Evolutionary conservation across 2,797 vertebrate genomes (phyloP).

Genomic region (Micropoecilia bifurca): DNA sequence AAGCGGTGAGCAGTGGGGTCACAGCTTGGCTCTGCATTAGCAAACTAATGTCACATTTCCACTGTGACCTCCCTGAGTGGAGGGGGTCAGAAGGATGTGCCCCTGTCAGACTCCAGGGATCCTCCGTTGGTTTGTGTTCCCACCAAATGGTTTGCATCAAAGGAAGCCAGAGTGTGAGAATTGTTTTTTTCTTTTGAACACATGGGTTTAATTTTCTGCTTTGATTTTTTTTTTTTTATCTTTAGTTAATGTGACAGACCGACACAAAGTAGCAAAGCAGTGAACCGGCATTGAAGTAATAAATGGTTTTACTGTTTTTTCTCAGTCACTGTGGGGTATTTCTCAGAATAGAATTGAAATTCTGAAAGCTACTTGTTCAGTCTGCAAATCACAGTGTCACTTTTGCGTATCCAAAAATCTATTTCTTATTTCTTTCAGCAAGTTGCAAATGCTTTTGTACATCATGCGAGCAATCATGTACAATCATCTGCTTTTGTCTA

Average conservation of each 20-base stretch:
- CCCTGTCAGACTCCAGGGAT: neutral
- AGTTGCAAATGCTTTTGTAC: neutral
- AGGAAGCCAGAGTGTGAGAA: slow-evolving; percentile 2
- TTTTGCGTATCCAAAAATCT: too few species aligned
- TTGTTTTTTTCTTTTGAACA: neutral
- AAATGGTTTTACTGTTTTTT: neutral
- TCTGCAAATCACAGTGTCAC: too few species aligned
- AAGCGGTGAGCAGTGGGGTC: slow-evolving; percentile 30
- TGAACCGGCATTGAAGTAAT: neutral
- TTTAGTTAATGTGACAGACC: neutral
- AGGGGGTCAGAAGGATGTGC: neutral
- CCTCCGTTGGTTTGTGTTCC: neutral
- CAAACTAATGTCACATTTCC: slow-evolving; percentile 10
- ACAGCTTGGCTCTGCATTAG: slow-evolving; percentile 29
- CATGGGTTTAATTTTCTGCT: neutral
- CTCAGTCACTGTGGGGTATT: too few species aligned
- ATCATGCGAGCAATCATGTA: neutral
- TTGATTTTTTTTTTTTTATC: neutral
- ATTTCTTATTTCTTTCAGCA: too few species aligned
- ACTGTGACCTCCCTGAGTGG: slow-evolving; percentile 5
- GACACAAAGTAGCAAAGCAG: neutral
- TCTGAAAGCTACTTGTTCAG: too few species aligned
- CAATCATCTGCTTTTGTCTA: neutral
- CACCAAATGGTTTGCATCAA: neutral
- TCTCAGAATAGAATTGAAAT: too few species aligned